Evolutionary conservation across 1,140 invertebrate species (phyloP), one percentile per base, ranked within the genome.

Genomic region (Lethrus apterus): DNA sequence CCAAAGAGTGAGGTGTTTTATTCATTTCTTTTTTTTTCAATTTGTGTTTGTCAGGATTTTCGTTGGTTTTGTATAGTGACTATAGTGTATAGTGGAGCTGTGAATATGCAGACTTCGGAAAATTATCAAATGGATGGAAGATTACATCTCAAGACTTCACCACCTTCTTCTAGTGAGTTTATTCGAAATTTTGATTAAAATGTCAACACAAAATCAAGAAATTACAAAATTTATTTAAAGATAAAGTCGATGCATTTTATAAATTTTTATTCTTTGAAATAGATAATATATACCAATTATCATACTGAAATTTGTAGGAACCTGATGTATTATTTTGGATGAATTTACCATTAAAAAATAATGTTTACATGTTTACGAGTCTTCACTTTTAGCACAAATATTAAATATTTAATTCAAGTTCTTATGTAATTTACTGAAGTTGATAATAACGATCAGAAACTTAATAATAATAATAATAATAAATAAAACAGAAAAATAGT

Each of bases 81-180:
- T 17, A 36, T 36, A 18, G 8, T 36, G 5, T 17, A 18, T 36
- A 18, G 15, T 29, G 24, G 7, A 10, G 34, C 14, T 17, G 3
- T 18, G 15, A 36, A 36, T 36, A 36, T 36, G 15, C 18, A 13
- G 7, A 4, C 3, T 36, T 15, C 34, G n/a, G n/a, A n/a, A n/a
- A n/a, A n/a, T n/a, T n/a, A n/a, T n/a, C n/a, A n/a, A n/a, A n/a
- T n/a, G n/a, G n/a, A n/a, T n/a, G n/a, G n/a, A n/a, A n/a, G n/a
- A n/a, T n/a, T n/a, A n/a, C n/a, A n/a, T 36, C 9, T 36, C 10
- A 3, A 18, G 10, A 18, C 19, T 15, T 2, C 34, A 5, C 7
- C 34, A 7, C 19, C 34, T 7, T 3, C 34, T 7, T 36, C 34
- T 14, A 36, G 34, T 36, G n/a, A 36, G 34, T 36, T 36, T 20